Evolutionary conservation across 2,888 invertebrate species (phyloP), one percentile per base, ranked within the genome.

Genomic region (Lymantria monacha): DNA sequence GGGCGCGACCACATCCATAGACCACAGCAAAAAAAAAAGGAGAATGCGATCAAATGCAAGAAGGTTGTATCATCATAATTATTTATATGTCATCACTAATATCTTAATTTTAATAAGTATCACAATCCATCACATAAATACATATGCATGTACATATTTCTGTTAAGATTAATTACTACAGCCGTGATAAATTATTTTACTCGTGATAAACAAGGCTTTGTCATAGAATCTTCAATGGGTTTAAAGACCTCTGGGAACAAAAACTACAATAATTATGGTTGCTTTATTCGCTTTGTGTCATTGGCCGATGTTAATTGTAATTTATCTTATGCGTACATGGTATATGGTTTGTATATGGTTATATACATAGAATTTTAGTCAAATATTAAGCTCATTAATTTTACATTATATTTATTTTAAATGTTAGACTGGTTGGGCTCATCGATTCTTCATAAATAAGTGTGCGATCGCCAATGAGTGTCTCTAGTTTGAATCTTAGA

Each of bases 221-320:
- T 41, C 41, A 14, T 12, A 14, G 9, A 14, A 38, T 12, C n/a
- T 41, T 14, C n/a, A 48, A 43, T 48, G 30, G 43, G 48, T 48
- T 46, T 30, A 48, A 46, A 40, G 40, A 49, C 49, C 40, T 49
- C 30, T 22, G 7, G 31, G 7, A 40, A 43, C 13, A 42, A 52
- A 45, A 45, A 48, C n/a, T n/a, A 9, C 30, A 11, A 0, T 3
- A 3, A 30, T 30, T 22, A 13, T 36, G 12, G 13, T 8, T 38
- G 9, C 12, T 42, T 48, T 30, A 30, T 38, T 7, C 12, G 12
- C 9, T 38, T 40, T 10, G 43, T 37, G 48, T 37, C 48, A 43
- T 43, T 48, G 48, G 13, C 48, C 43, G 48, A 30, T 37, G 37
- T 37, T 43, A 12, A 48, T 41, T 14, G 9, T 41, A 14, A 10